Percentiles rank a stretch among this genome's conserved stretches.
phyloP scores from a whole-genome alignment of 2,797 vertebrate genomes.

The Megalops cyprinoides region DNA sequence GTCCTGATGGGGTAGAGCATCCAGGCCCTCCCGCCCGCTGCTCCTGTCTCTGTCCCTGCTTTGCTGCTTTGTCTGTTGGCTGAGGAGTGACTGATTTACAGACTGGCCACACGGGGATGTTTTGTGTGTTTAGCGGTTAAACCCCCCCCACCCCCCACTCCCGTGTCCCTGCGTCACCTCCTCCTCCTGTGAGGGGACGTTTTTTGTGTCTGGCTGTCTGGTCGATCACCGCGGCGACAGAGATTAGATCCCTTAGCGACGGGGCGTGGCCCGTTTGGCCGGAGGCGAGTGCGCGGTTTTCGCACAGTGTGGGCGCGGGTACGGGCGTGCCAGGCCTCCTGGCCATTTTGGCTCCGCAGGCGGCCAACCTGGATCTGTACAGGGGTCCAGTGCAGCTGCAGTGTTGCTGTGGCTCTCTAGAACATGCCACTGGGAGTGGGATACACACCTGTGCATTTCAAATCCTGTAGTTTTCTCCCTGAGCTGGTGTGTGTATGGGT shows the following conservation, averaged over 20 bases:
- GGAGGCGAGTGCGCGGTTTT: too few species aligned
- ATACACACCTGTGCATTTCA: not conserved
- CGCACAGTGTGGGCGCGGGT: too few species aligned
- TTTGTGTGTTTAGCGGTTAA: not conserved
- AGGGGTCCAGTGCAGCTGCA: not conserved
- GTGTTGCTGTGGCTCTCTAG: not conserved
- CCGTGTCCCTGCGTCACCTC: too few species aligned
- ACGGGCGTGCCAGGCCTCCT: not conserved
- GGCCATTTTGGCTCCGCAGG: not conserved
- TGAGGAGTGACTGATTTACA: not conserved
- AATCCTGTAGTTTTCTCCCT: too few species aligned
- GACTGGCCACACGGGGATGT: not conserved
- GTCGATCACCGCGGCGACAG: not conserved
- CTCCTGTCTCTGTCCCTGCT: not conserved
- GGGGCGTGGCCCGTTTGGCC: not conserved
- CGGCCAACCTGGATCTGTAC: not conserved
- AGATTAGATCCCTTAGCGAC: not conserved
- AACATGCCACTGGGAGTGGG: not conserved
- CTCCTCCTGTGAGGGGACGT: not conserved
- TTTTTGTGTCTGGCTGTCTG: slow-evolving; percentile 21
- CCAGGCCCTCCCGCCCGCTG: not conserved
- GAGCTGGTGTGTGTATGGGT: not conserved
- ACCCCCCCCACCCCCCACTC: not conserved
- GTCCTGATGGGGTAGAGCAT: too few species aligned
- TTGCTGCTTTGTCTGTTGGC: not conserved